Percentiles rank a stretch among this genome's conserved stretches.
Evolutionary conservation across 2,888 invertebrate genomes (phyloP).

Genomic region (Cheilosia urbana): DNA sequence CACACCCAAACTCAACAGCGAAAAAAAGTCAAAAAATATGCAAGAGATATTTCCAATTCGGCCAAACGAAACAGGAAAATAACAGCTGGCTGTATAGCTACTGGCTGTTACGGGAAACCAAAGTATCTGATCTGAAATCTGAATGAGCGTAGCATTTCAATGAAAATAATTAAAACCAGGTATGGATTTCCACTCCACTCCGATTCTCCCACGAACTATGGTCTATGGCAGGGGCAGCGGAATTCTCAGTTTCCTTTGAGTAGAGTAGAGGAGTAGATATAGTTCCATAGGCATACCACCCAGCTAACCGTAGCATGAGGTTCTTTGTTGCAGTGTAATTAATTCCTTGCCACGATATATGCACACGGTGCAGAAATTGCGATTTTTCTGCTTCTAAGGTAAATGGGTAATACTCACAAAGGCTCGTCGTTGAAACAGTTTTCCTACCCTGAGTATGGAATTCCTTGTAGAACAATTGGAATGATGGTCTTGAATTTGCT

Average conservation of each 20-base stretch:
- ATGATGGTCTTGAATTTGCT: neutral
- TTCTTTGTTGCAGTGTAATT: constrained; percentile 56
- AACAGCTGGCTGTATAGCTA: no score
- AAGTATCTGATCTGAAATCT: no score
- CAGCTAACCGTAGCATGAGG: constrained; percentile 13
- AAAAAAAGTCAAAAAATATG: neutral
- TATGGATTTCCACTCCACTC: constrained; percentile 43
- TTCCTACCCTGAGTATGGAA: constrained; percentile 2
- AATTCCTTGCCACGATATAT: constrained; percentile 31
- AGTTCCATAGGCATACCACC: no score
- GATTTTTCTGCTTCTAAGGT: neutral
- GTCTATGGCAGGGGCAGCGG: neutral
- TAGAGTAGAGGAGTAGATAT: neutral
- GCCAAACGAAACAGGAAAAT: no score
- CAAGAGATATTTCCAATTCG: neutral
- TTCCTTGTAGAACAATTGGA: neutral
- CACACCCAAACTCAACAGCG: constrained; percentile 20
- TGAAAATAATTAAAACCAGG: constrained; percentile 70
- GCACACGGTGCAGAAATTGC: neutral
- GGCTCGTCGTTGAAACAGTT: constrained; percentile 40
- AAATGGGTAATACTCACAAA: constrained; percentile 16
- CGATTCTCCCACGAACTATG: constrained; percentile 13
- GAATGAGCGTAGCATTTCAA: constrained; percentile 35
- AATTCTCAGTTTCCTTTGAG: constrained; percentile 15
- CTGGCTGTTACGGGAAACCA: no score